Evolutionary conservation across 2,113 vertebrate genomes (phyloP).

Genomic region (Phrynosoma blainvillii): DNA sequence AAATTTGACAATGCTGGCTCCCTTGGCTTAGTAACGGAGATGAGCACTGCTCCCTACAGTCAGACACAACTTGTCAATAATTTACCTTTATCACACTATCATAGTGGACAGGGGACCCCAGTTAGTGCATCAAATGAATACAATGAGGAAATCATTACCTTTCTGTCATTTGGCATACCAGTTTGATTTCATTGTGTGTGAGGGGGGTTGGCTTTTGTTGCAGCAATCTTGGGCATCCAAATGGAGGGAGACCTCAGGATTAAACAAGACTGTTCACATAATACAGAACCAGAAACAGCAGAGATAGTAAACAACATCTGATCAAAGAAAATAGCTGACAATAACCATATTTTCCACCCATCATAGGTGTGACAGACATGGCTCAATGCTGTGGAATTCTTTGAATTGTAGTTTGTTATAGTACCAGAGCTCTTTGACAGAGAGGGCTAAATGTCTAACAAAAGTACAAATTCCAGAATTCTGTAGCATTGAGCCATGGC

Average conservation of each 20-base stretch:
- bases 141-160: not conserved
- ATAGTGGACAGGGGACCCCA: not conserved
- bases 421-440: too few relatives aligned
- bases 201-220: not conserved
- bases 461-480: too few relatives aligned
- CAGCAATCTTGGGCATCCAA: not conserved
- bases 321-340: not conserved
- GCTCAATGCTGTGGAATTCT: too few relatives aligned
- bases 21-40: too few relatives aligned
- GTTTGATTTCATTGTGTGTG: too few relatives aligned
- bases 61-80: too few relatives aligned
- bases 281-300: not conserved
- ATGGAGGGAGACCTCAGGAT: not conserved
- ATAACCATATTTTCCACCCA: not conserved
- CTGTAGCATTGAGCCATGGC: too few relatives aligned
- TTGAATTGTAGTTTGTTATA: too few relatives aligned
- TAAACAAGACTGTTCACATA: not conserved
- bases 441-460: too few relatives aligned
- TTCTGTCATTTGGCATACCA: conserved; percentile 1
- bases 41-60: too few relatives aligned
- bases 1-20: too few relatives aligned
- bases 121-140: too few relatives aligned
- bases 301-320: not conserved
- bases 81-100: not conserved
- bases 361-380: not conserved